phyloP scores from a whole-genome alignment of 2,113 vertebrate species.

The Athene noctua region DNA sequence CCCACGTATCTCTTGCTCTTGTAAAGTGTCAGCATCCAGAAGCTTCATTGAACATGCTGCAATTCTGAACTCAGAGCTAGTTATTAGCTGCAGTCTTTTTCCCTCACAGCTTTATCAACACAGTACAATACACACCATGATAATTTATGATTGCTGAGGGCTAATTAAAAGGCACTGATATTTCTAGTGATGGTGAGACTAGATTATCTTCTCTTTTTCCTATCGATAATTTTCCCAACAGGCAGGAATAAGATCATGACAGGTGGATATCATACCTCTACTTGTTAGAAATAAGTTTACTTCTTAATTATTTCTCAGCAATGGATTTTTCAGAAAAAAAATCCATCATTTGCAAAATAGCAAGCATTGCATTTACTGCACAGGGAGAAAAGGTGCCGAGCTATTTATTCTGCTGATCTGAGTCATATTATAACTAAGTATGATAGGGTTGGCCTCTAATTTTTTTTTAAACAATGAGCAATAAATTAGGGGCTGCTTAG shows the following conservation, averaged over 20 bases:
- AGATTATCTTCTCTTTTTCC: not conserved
- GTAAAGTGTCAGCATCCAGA: not conserved
- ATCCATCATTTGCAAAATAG: not conserved
- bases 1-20: not conserved
- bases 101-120: not conserved
- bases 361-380: not conserved
- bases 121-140: not conserved
- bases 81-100: not conserved
- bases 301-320: not conserved
- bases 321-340: not conserved
- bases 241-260: not conserved
- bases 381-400: not conserved
- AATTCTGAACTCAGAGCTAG: not conserved
- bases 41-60: not conserved
- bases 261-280: not conserved
- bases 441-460: not conserved
- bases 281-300: not conserved
- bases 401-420: constrained; percentile 1
- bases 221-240: not conserved
- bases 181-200: not conserved
- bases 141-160: not conserved
- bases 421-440: not conserved
- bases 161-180: constrained; percentile 1
- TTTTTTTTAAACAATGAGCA: not conserved
- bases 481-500: not conserved